Conservation (phyloP, 1,140 invertebrate species). For the Mercenaria mercenaria region DNA sequence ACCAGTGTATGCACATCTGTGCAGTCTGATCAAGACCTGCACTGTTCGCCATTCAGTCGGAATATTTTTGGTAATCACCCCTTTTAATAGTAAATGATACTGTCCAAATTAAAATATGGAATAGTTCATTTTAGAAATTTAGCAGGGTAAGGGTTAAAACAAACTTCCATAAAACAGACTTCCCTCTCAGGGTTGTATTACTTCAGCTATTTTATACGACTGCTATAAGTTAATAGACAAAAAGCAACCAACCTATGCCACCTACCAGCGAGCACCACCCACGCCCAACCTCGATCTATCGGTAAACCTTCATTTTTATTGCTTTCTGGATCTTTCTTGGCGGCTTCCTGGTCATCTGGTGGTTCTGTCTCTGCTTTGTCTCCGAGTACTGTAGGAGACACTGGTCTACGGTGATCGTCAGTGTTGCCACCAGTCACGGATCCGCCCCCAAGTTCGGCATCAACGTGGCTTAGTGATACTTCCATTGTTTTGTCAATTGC, state of each 20-base stretch:
- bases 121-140: too few relatives aligned
- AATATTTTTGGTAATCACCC: too few relatives aligned
- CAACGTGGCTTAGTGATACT: background rate
- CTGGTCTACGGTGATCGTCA: background rate
- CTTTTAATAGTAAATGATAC: too few relatives aligned
- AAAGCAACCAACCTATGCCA: constrained; percentile 37
- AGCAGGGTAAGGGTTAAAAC: too few relatives aligned
- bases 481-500: background rate
- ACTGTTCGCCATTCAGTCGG: too few relatives aligned
- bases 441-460: background rate
- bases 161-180: too few relatives aligned
- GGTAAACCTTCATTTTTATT: constrained; percentile 40
- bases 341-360: background rate
- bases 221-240: background rate
- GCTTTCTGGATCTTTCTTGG: background rate
- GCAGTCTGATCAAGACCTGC: too few relatives aligned
- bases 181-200: too few relatives aligned
- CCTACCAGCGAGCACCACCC: constrained; percentile 57
- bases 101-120: too few relatives aligned
- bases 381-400: background rate
- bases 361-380: background rate
- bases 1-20: too few relatives aligned
- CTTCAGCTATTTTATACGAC: too few relatives aligned
- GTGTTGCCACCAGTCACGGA: background rate
- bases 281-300: constrained; percentile 57